Conservation (phyloP, 2,888 invertebrate species). For the Alsophila aescularia region DNA sequence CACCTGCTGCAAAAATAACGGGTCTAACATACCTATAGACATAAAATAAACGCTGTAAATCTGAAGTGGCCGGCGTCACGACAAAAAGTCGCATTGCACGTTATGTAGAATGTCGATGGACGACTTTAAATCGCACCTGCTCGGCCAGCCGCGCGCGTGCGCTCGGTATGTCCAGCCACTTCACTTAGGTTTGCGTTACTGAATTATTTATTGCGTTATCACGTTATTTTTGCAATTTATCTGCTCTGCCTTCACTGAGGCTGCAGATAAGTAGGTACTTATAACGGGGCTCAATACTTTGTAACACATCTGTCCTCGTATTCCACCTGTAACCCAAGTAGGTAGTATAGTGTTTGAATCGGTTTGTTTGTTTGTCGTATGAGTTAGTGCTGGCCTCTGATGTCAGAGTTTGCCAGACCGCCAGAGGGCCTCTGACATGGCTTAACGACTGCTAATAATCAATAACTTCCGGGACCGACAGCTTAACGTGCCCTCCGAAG, state of each 20-base stretch:
- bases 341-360: too few relatives aligned
- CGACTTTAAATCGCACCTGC: slow-evolving; percentile 44
- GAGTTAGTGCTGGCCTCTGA: too few relatives aligned
- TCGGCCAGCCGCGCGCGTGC: slow-evolving; percentile 57
- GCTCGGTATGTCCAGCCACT: slow-evolving; percentile 37
- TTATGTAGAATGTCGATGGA: slow-evolving; percentile 45
- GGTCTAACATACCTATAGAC: slow-evolving; percentile 28
- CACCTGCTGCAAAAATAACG: slow-evolving; percentile 38
- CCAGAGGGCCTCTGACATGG: too few relatives aligned
- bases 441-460: too few relatives aligned
- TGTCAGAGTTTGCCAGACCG: too few relatives aligned
- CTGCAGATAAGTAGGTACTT: slow-evolving; percentile 6
- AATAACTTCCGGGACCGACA: too few relatives aligned
- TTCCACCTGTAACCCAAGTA: too few relatives aligned
- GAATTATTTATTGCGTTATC: slow-evolving; percentile 50
- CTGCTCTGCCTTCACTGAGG: slow-evolving; percentile 20
- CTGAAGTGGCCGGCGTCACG: slow-evolving; percentile 35
- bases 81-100: slow-evolving; percentile 50
- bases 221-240: slow-evolving; percentile 25
- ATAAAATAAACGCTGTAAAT: slow-evolving; percentile 42
- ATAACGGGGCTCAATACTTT: slow-evolving; percentile 9
- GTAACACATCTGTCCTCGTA: not conserved
- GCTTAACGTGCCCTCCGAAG: too few relatives aligned
- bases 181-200: slow-evolving; percentile 40
- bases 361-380: too few relatives aligned